Conservation (phyloP, 1,140 invertebrate genomes). For the Bombus fervidus region DNA sequence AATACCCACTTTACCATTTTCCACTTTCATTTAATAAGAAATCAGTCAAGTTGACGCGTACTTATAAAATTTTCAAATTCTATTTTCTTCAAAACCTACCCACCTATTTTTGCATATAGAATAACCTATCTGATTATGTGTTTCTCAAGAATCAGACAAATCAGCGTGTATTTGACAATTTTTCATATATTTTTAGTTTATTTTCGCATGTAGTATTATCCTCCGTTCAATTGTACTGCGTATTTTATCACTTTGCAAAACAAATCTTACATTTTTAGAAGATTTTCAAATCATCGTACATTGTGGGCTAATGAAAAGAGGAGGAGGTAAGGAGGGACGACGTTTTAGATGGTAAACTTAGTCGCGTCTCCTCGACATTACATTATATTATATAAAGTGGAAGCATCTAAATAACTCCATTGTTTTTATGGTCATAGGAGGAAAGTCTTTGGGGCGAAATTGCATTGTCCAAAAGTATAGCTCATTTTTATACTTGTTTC, state of each 20-base stretch:
- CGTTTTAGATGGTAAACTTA: slow-evolving; percentile 7
- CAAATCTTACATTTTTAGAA: background rate
- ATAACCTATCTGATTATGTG: background rate
- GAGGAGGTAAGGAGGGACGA: background rate
- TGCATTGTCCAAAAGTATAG: slow-evolving; percentile 14
- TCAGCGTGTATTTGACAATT: too few species aligned
- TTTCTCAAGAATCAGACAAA: too few species aligned
- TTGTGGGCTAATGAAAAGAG: background rate
- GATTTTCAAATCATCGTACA: too few species aligned
- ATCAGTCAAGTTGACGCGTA: too few species aligned
- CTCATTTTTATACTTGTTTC: slow-evolving; percentile 29
- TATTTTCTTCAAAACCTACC: background rate
- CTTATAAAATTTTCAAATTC: background rate
- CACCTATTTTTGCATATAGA: background rate
- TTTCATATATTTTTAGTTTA: background rate
- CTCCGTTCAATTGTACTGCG: too few species aligned
- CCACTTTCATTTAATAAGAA: too few species aligned
- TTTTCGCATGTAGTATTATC: background rate
- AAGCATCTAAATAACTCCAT: slow-evolving; percentile 17
- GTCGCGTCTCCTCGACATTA: slow-evolving; percentile 1
- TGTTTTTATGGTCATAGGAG: slow-evolving; percentile 25
- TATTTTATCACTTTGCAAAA: background rate
- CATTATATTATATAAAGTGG: slow-evolving; percentile 22
- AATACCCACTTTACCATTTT: background rate
- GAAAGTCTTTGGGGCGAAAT: slow-evolving; percentile 17